Base-by-base conservation (phyloP, 2,113 vertebrate species). In the Thinocorus orbignyianus region DNA sequence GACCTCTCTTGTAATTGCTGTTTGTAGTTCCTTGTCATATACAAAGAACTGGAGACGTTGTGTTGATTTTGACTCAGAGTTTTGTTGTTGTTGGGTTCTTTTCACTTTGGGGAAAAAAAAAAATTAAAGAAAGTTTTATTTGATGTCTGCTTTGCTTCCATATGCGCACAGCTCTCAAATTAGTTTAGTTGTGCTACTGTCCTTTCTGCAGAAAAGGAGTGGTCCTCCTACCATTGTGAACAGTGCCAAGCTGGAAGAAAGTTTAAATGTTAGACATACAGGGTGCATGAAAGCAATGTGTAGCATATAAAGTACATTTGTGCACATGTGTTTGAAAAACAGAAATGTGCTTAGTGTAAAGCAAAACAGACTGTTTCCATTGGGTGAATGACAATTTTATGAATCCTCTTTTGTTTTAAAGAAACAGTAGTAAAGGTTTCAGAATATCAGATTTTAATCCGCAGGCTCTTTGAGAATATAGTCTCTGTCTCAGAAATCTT, bases 41-140 rank as follows among this genome's bases (percentile, higher is more conserved):
- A 57, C 17, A 39, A 77, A 77, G 49, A 68, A 49, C 23, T n/a
- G 25, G 8, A 20, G 18, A 46, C 35, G 30, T 42, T 71, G 30
- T 33, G 15, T 26, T 2, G 2, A 10, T 85, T 92, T 88, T 60
- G 25, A 57, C 19, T 55, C 0, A 0, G 7, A 3, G 8, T 23
- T 90, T 93, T 68, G 20, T 35, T 58, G 17, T 6, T 49, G 7
- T 6, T 35, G 28, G 22, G 8, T 20, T 37, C 13, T 57, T 25
- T 87, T 68, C 33, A 58, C 33, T 71, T 76, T 44, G 9, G 8
- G 30, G 15, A 35, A 42, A 24, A 62, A 30, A 9, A n/a, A 41
- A 46, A 23, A 64, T 65, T 60, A 66, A 78, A 42, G 41, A 37
- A 78, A 17, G 33, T 74, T 88, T 82, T 13, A 51, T 83, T 82